Evolutionary conservation across 2,888 invertebrate genomes (phyloP), one percentile per base, ranked within the genome.

Genomic region (Ernsta delagoae): DNA sequence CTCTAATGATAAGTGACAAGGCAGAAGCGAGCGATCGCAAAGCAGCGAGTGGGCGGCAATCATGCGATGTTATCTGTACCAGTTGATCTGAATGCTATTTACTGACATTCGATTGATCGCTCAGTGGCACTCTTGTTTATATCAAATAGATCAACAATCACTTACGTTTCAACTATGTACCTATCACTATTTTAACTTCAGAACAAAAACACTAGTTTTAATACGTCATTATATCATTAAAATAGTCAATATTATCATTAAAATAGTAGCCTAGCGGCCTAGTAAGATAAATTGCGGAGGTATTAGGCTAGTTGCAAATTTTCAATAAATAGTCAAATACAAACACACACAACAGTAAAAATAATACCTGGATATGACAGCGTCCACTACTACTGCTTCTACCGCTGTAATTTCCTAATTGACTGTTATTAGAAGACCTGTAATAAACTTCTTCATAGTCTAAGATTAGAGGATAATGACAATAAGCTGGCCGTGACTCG

Each of bases 1-100:
- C 50, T 77, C 79, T 83, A 84, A 86, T 83, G 82, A 82, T 83
- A 86, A 85, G 83, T 83, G 85, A 88, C 83, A 80, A 84, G 83
- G 83, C 84, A 81, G 81, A 81, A 79, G 80, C 82, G 80, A 81
- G 82, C 80, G 77, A 76, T 72, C 71, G 70, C 78, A 79, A 79
- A 79, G 78, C 79, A 75, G 78, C 73, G 84, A 82, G 89, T 87
- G 83, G 89, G 88, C 83, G 84, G 75, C 77, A 79, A 85, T 88
- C 85, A 84, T 80, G 82, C 78, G 83, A 87, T 86, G 75, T 80
- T 87, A 87, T 87, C 85, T 83, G 73, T 75, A 77, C 76, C 73
- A 59, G 77, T 77, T 75, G 74, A 77, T 75, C 79, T 76, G 77
- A 79, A 74, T 74, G 70, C 66, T 66, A 74, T 75, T 73, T 71